phyloP scores from a whole-genome alignment of 2,888 invertebrate species.

The Thereva nobilitata region DNA sequence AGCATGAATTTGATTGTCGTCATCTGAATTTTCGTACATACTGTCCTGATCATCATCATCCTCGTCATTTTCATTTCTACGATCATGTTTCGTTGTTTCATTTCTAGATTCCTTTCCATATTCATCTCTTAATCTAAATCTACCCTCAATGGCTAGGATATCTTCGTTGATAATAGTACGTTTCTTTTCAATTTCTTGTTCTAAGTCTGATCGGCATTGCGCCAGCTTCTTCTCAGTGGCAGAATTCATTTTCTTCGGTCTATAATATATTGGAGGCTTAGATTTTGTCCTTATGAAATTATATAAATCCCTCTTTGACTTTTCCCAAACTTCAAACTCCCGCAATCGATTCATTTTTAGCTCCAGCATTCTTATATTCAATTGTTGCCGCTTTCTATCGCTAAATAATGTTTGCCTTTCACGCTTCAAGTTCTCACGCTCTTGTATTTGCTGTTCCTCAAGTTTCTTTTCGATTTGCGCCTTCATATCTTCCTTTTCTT shows the following conservation, averaged over 20 bases:
- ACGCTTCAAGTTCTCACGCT: slow-evolving; percentile 80
- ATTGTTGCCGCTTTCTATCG: slow-evolving; percentile 83
- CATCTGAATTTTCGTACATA: slow-evolving; percentile 53
- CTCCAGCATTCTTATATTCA: slow-evolving; percentile 85
- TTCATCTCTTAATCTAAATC: slow-evolving; percentile 48
- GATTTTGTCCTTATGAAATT: slow-evolving; percentile 86
- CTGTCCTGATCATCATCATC: slow-evolving; percentile 59
- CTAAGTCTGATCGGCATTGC: slow-evolving; percentile 66
- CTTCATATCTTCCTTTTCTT: slow-evolving; percentile 84
- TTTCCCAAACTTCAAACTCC: slow-evolving; percentile 88
- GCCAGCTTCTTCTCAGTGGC: slow-evolving; percentile 69
- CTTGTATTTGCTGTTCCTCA: slow-evolving; percentile 86
- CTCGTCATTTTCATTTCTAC: slow-evolving; percentile 55
- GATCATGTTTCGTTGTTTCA: slow-evolving; percentile 59
- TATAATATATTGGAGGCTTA: slow-evolving; percentile 85
- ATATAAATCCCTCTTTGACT: slow-evolving; percentile 72
- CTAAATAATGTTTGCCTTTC: slow-evolving; percentile 84
- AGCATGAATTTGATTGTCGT: slow-evolving; percentile 48
- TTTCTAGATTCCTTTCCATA: slow-evolving; percentile 42
- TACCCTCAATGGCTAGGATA: slow-evolving; percentile 65
- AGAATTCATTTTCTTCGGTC: slow-evolving; percentile 78
- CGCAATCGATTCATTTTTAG: slow-evolving; percentile 86
- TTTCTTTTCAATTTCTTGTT: slow-evolving; percentile 68
- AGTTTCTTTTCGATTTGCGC: slow-evolving; percentile 85
- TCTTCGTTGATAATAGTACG: slow-evolving; percentile 68